Evolutionary conservation across 1,140 invertebrate genomes (phyloP).

Genomic region (Anoplophora glabripennis): DNA sequence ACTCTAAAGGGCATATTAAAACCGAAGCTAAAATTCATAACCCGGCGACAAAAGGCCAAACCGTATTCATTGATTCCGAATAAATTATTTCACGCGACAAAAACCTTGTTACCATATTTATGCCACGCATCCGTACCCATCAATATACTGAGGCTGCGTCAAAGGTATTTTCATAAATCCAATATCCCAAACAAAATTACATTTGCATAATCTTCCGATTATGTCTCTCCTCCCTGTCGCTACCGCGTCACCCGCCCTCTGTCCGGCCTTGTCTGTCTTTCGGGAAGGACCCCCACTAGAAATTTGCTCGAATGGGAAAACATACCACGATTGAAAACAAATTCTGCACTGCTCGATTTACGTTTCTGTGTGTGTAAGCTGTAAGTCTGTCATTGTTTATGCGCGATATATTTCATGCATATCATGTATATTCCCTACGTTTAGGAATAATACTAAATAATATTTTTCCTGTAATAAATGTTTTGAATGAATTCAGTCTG

Average conservation of each 20-base stretch:
- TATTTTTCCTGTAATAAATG: too few species aligned
- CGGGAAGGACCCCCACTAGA: background rate
- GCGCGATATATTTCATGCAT: too few species aligned
- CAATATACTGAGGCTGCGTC: conserved; percentile 27
- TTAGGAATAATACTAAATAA: too few species aligned
- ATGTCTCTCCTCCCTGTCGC: conserved; percentile 17
- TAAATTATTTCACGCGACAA: conserved; percentile 10
- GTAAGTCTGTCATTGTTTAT: too few species aligned
- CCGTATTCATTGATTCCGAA: too few species aligned
- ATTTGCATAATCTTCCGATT: conserved; percentile 48
- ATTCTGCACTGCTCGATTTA: background rate
- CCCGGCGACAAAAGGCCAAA: too few species aligned
- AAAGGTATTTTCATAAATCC: conserved; percentile 45
- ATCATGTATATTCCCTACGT: too few species aligned
- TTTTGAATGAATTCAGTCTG: too few species aligned
- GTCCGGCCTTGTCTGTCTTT: background rate
- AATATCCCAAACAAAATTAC: conserved; percentile 48
- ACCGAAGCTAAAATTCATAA: too few species aligned
- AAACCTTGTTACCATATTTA: conserved; percentile 21
- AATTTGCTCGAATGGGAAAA: conserved; percentile 4
- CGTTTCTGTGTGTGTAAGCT: too few species aligned
- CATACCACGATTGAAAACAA: conserved; percentile 6
- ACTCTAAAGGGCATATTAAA: too few species aligned
- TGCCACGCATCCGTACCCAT: conserved; percentile 33
- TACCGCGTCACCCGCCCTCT: background rate